phyloP scores from a whole-genome alignment of 2,797 vertebrate species.

The Melanotaenia parkinsoni region DNA sequence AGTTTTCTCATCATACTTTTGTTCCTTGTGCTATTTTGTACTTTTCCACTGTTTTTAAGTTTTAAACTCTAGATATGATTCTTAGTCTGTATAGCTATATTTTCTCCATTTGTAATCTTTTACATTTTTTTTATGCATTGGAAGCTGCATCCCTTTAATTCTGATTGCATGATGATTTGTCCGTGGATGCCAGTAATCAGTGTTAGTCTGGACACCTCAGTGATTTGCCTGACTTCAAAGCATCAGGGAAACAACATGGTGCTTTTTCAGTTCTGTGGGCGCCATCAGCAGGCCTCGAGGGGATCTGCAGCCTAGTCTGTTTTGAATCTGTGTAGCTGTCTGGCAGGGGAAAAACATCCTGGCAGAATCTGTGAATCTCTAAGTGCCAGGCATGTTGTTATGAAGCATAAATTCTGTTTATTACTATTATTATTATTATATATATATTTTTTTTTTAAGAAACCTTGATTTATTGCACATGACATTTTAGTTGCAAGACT shows the following conservation, averaged over 20 bases:
- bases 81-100: conserved; percentile 27
- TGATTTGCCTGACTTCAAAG: conserved; percentile 28
- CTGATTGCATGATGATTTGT: conserved; percentile 54
- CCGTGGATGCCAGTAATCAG: conserved; percentile 67
- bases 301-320: conserved; percentile 14
- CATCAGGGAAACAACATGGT: conserved; percentile 4
- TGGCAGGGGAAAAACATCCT: conserved; percentile 26
- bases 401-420: conserved; percentile 11
- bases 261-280: neutral
- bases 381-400: conserved; percentile 2
- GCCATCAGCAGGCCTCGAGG: conserved; percentile 9
- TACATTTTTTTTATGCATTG: conserved; percentile 43
- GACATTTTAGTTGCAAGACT: conserved; percentile 16
- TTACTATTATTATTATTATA: neutral
- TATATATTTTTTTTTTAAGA: neutral
- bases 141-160: conserved; percentile 35
- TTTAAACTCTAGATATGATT: conserved; percentile 58
- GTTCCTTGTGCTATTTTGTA: conserved; percentile 56
- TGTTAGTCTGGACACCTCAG: conserved; percentile 62
- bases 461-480: conserved; percentile 14
- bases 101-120: conserved; percentile 47
- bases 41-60: conserved; percentile 23
- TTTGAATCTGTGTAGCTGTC: conserved; percentile 26
- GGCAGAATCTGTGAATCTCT: conserved; percentile 33
- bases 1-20: conserved; percentile 66